phyloP scores from a whole-genome alignment of 23 tunicate genomes.

The Trididemnum nubilum region DNA sequence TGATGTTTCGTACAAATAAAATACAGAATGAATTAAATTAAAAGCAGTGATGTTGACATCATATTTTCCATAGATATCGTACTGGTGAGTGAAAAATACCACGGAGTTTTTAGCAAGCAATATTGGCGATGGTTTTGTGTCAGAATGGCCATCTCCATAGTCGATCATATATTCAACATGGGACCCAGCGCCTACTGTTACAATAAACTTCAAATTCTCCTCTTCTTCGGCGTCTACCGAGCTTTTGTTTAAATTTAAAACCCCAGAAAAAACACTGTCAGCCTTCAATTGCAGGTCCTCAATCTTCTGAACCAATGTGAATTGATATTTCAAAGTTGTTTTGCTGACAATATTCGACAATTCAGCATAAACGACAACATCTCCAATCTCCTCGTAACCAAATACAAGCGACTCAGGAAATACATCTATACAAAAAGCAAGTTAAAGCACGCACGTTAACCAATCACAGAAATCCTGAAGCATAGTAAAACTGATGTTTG shows the following conservation, averaged over 20 bases:
- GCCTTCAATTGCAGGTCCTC: background rate
- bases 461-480: too few relatives aligned
- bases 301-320: slow-evolving; percentile 46
- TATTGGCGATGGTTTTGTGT: slow-evolving; percentile 1
- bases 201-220: background rate
- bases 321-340: slow-evolving; percentile 8
- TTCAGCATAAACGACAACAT: slow-evolving; percentile 24
- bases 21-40: slow-evolving; percentile 33
- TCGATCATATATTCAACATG: slow-evolving; percentile 24
- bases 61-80: slow-evolving; percentile 48
- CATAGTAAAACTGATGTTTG: too few relatives aligned
- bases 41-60: slow-evolving; percentile 23
- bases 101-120: slow-evolving; percentile 37
- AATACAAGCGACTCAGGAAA: slow-evolving; percentile 47
- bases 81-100: slow-evolving; percentile 40
- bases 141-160: slow-evolving; percentile 52
- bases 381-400: slow-evolving; percentile 36
- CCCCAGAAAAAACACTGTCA: background rate
- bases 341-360: slow-evolving; percentile 70
- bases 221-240: background rate
- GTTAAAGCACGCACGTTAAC: too few relatives aligned
- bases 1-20: background rate
- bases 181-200: slow-evolving; percentile 23
- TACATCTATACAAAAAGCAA: slow-evolving; percentile 47
- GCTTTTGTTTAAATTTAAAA: background rate